A percentile compares a stretch with the other conserved stretches of the same genome.
Evolutionary conservation across 2,113 vertebrate species (phyloP).

Genomic region (Brienomyrus brachyistius): DNA sequence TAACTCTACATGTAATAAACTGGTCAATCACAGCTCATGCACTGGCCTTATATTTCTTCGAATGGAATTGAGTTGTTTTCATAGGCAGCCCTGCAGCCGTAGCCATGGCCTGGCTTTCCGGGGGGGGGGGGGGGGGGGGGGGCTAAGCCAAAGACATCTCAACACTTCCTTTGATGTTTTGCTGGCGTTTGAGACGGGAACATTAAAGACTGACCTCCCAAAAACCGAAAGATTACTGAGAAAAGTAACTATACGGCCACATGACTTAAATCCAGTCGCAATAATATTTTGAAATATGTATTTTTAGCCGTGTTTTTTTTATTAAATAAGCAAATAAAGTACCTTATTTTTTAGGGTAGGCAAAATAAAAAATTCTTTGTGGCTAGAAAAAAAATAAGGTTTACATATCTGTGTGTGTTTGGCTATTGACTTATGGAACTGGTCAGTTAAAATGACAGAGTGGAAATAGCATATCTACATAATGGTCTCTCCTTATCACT

Average conservation of each 20-base stretch:
- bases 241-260: background rate
- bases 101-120: background rate
- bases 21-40: background rate
- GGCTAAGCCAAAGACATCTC: background rate
- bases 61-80: background rate
- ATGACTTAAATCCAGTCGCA: background rate
- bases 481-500: background rate
- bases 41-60: background rate
- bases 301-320: background rate
- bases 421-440: background rate
- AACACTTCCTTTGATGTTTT: background rate
- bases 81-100: background rate
- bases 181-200: background rate
- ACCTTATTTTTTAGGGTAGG: background rate
- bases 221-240: background rate
- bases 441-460: background rate
- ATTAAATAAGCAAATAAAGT: background rate
- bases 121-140: background rate
- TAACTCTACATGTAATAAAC: background rate
- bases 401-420: background rate
- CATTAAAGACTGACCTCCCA: background rate
- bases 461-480: background rate
- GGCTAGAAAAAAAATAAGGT: background rate
- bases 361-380: background rate
- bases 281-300: constrained; percentile 3